These are phyloP conservation scores for Drosophila bifasciata DNA, from an alignment of 1,140 invertebrate genomes.

Conservation along the genomic window DNA sequence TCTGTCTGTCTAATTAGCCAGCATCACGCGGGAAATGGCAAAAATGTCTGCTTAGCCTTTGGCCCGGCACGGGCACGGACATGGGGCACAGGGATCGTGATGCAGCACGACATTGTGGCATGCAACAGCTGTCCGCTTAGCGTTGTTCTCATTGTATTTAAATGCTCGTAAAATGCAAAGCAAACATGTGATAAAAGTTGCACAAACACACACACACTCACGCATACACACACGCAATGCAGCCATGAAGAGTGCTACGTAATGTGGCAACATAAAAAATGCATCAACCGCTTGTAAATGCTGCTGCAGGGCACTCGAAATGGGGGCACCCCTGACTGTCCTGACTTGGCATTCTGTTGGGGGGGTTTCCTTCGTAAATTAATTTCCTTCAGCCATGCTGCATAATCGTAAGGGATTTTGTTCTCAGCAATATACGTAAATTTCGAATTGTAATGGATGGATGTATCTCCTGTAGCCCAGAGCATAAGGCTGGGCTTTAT, in stretches of 20 bases:
- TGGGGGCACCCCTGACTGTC: neutral
- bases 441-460: slow-evolving; percentile 28
- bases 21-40: slow-evolving; percentile 33
- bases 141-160: slow-evolving; percentile 63
- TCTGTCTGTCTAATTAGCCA: slow-evolving; percentile 31
- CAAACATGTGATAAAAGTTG: slow-evolving; percentile 73
- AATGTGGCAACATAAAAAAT: slow-evolving; percentile 73
- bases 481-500: too few relatives aligned
- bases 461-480: neutral
- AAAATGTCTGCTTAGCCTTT: slow-evolving; percentile 37
- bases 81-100: neutral
- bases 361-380: slow-evolving; percentile 44
- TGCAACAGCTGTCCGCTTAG: slow-evolving; percentile 50
- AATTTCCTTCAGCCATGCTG: slow-evolving; percentile 30
- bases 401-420: slow-evolving; percentile 1
- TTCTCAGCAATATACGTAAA: slow-evolving; percentile 20
- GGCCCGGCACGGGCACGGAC: neutral
- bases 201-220: slow-evolving; percentile 24
- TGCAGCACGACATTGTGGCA: slow-evolving; percentile 18
- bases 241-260: slow-evolving; percentile 38
- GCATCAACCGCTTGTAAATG: slow-evolving; percentile 61
- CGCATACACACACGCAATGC: neutral
- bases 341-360: slow-evolving; percentile 10
- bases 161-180: slow-evolving; percentile 65
- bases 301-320: slow-evolving; percentile 33